Conservation (phyloP, 2,888 invertebrate genomes). For the Callinectes sapidus region DNA sequence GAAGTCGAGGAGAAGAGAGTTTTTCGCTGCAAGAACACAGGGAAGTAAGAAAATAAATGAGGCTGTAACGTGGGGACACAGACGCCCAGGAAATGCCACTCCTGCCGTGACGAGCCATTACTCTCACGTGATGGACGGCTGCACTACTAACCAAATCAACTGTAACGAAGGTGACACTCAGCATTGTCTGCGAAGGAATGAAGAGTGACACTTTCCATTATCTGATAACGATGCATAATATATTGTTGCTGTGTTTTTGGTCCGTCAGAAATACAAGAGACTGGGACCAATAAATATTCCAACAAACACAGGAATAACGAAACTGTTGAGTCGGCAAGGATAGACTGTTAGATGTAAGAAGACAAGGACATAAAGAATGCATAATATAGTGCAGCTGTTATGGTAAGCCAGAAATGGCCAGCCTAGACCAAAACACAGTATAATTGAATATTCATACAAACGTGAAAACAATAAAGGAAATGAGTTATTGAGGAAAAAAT, state of each 20-base stretch:
- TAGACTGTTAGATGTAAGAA: no score
- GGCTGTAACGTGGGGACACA: neutral
- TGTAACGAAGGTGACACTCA: neutral
- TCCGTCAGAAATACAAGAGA: no score
- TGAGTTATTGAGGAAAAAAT: neutral
- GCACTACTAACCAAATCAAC: neutral
- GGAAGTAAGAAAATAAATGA: no score
- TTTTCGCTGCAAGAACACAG: neutral
- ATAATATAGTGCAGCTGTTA: neutral
- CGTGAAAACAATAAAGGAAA: neutral
- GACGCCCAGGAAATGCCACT: neutral
- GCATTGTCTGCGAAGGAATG: neutral
- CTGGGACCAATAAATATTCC: no score
- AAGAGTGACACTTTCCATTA: neutral
- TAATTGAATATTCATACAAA: neutral
- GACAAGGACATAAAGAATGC: no score
- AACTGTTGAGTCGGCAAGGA: no score
- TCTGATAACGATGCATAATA: neutral
- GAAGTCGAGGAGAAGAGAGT: neutral
- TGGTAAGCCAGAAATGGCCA: neutral
- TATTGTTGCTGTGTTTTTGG: neutral
- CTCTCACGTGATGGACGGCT: neutral
- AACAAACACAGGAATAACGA: no score
- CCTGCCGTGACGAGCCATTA: neutral
- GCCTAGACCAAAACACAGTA: neutral